phyloP scores from a whole-genome alignment of 2,797 vertebrate species.

The Mionectes olivaceus region DNA sequence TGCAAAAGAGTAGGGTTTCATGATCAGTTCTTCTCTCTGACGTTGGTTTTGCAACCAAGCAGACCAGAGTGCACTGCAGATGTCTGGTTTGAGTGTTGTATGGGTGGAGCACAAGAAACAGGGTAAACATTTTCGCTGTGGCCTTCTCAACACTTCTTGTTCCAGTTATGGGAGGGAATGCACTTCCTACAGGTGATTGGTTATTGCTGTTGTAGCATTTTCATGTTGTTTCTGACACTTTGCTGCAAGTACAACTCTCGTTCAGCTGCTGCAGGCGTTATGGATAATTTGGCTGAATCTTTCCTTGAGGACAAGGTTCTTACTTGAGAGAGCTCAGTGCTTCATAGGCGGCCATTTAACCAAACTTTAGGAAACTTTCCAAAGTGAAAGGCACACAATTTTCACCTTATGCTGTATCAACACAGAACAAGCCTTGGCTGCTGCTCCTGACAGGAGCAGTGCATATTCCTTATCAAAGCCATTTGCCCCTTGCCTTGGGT shows the following conservation, averaged over 20 bases:
- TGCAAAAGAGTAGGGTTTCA: constrained; percentile 1
- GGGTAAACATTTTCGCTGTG: not conserved
- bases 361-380: not conserved
- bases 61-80: constrained; percentile 14
- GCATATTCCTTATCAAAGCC: not conserved
- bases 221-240: not conserved
- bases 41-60: constrained; percentile 14
- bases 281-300: not conserved
- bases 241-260: not conserved
- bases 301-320: not conserved
- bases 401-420: not conserved
- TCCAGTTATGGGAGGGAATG: not conserved
- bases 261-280: not conserved
- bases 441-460: not conserved
- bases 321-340: not conserved
- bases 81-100: constrained; percentile 14
- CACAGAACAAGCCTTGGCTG: not conserved
- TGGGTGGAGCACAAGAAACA: rapidly evolving
- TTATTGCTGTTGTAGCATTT: not conserved
- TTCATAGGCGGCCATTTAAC: not conserved
- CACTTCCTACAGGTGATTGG: not conserved
- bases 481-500: not conserved
- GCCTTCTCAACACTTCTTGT: not conserved
- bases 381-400: not conserved
- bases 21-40: constrained; percentile 6